Conservation (phyloP, 2,888 invertebrate species). For the Spisula solida region DNA sequence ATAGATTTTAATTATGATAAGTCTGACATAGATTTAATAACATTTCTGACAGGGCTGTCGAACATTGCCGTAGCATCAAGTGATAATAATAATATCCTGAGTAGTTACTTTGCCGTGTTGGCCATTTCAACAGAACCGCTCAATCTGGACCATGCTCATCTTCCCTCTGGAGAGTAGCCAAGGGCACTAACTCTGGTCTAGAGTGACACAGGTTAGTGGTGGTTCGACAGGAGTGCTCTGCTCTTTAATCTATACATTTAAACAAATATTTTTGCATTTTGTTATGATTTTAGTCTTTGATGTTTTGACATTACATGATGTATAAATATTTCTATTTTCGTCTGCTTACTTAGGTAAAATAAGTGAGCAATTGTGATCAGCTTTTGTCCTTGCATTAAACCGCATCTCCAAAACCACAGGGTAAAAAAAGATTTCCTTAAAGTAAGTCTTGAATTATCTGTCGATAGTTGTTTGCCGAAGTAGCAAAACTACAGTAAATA, state of each 20-base stretch:
- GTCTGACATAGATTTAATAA: conserved; percentile 16
- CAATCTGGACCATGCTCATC: conserved; percentile 28
- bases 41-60: conserved; percentile 63
- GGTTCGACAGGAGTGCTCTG: conserved; percentile 35
- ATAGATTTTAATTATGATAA: not conserved
- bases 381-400: too few species aligned
- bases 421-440: too few species aligned
- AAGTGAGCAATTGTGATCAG: too few species aligned
- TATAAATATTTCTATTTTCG: too few species aligned
- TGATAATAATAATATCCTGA: conserved; percentile 80
- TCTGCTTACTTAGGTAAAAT: too few species aligned
- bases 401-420: too few species aligned
- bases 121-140: conserved; percentile 76
- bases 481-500: too few species aligned
- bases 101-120: conserved; percentile 82
- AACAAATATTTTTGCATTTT: not conserved
- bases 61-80: conserved; percentile 64
- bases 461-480: too few species aligned
- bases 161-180: conserved; percentile 49
- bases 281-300: not conserved
- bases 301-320: conserved; percentile 7
- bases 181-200: conserved; percentile 67
- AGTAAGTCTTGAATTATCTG: too few species aligned
- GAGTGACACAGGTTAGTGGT: conserved; percentile 66
- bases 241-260: conserved; percentile 19